These are phyloP conservation scores for Brachionus asplanchnoidis DNA, from an alignment of 1,140 invertebrate species.

Conservation along the genomic window DNA sequence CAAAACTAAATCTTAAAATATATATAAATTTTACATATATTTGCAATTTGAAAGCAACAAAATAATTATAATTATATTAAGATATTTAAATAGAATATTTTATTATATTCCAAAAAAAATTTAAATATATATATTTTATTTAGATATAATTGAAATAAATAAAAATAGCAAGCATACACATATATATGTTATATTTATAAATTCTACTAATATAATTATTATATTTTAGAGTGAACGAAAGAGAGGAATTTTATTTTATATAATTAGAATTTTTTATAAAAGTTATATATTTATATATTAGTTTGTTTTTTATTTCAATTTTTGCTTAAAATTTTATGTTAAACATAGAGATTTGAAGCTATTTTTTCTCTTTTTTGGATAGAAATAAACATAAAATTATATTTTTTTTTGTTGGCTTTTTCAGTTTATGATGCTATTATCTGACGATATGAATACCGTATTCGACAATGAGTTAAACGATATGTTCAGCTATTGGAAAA, in stretches of 20 bases:
- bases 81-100: background rate
- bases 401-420: background rate
- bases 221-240: background rate
- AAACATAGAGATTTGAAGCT: slow-evolving; percentile 1
- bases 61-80: slow-evolving; percentile 37
- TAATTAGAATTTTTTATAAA: slow-evolving; percentile 22
- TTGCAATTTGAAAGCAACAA: slow-evolving; percentile 26
- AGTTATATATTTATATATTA: slow-evolving; percentile 16
- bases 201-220: background rate
- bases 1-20: background rate
- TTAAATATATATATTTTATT: background rate
- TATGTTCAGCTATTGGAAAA: slow-evolving; percentile 28
- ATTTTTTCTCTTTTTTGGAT: slow-evolving; percentile 17
- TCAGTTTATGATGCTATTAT: slow-evolving; percentile 1
- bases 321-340: slow-evolving; percentile 21
- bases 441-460: background rate
- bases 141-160: background rate
- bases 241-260: background rate
- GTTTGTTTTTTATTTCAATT: slow-evolving; percentile 11
- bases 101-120: slow-evolving; percentile 11
- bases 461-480: background rate
- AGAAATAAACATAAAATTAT: slow-evolving; percentile 28
- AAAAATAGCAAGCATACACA: background rate
- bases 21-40: slow-evolving; percentile 29
- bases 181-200: background rate